phyloP scores from a whole-genome alignment of 2,888 invertebrate genomes.

The Diplazon laetatorius region DNA sequence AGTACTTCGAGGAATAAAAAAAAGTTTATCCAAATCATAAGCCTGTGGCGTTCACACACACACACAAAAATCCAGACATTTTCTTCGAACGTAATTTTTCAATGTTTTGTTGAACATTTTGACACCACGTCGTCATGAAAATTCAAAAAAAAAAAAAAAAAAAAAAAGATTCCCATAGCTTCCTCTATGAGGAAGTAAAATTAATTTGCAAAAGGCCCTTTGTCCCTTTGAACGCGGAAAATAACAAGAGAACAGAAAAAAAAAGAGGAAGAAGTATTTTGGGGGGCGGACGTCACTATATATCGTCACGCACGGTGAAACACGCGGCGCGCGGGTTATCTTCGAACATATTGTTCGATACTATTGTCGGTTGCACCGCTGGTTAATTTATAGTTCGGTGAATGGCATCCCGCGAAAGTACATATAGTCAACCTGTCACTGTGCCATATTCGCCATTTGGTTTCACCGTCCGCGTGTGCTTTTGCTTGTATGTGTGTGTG shows the following conservation, averaged over 20 bases:
- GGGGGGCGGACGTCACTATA: slow-evolving; percentile 34
- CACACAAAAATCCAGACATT: no score
- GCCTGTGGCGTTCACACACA: no score
- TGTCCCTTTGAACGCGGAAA: slow-evolving; percentile 22
- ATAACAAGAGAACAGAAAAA: slow-evolving; percentile 38
- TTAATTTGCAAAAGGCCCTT: slow-evolving; percentile 13
- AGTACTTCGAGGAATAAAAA: no score
- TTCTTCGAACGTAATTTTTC: no score
- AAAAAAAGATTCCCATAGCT: no score
- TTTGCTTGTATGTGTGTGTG: slow-evolving; percentile 38
- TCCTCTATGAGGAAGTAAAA: not conserved
- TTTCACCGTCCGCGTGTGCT: slow-evolving; percentile 47
- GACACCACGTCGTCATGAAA: no score
- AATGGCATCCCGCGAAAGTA: slow-evolving; percentile 57
- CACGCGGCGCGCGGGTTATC: slow-evolving; percentile 30
- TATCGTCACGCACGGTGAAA: slow-evolving; percentile 53
- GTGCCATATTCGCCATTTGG: slow-evolving; percentile 45
- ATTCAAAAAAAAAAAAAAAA: no score
- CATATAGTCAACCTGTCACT: slow-evolving; percentile 16
- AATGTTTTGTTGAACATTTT: no score
- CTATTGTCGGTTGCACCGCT: slow-evolving; percentile 65
- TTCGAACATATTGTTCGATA: slow-evolving; percentile 58
- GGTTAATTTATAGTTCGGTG: slow-evolving; percentile 68
- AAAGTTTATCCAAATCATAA: no score
- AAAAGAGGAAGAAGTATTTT: slow-evolving; percentile 14